These are phyloP conservation scores for Holothuria leucospilota DNA, from an alignment of 53 echinoderm and acorn worm species.

Conservation along the genomic window DNA sequence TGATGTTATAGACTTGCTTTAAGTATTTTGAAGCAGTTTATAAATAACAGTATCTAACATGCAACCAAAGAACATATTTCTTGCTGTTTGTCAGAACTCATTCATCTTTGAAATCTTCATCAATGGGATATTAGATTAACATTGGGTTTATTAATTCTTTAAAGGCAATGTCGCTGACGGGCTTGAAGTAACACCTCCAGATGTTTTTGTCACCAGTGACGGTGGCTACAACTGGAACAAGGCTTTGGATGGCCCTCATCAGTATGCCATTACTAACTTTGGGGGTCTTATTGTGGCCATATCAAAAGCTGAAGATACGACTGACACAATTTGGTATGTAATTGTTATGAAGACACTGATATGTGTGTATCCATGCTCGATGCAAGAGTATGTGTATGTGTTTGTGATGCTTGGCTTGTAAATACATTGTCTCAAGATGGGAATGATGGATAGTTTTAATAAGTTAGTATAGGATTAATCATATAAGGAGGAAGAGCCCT, in stretches of 20 bases:
- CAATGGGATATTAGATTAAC: background rate
- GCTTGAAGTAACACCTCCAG: conserved; percentile 72
- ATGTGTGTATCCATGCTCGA: no score
- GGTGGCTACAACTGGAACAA: conserved; percentile 90
- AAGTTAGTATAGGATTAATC: no score
- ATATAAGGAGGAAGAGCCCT: no score
- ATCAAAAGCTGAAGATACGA: conserved; percentile 58
- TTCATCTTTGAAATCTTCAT: background rate
- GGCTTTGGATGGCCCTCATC: conserved; percentile 84
- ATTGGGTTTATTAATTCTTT: background rate
- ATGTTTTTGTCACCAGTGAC: conserved; percentile 89
- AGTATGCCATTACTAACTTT: conserved; percentile 88
- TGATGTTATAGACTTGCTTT: no score
- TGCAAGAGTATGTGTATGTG: no score
- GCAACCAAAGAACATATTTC: background rate
- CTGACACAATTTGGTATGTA: conserved; percentile 85
- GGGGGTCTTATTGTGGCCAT: conserved; percentile 87
- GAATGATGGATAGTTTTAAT: no score
- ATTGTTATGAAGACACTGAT: no score
- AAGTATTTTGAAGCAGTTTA: no score
- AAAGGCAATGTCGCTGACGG: conserved; percentile 83
- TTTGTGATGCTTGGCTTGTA: no score
- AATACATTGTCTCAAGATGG: no score
- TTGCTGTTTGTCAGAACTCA: background rate
- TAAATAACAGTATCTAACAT: no score